Base-by-base conservation (phyloP, 2,888 invertebrate species). In the Palloptera scutellata region DNA sequence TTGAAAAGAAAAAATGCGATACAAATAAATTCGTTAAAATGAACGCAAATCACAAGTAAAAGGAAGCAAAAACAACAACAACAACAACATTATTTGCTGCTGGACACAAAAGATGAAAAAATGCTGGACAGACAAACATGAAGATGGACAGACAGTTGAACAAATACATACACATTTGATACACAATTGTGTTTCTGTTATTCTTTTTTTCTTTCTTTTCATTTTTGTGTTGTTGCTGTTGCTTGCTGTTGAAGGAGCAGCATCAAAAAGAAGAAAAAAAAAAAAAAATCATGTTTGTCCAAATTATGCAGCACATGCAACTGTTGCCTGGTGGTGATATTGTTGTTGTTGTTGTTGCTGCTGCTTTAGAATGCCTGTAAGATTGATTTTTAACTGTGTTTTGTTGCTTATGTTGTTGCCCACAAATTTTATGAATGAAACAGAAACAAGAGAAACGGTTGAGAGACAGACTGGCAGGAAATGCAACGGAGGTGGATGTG, bases 301-400 rank as follows among this genome's bases (percentile, higher is more conserved):
- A 73, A 73, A 73, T 73, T 73, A 72, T 72, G 73, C 73, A 73
- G 73, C 73, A 73, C 73, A 72, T 70, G 72, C 64, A 65, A 54
- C 60, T 43, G 45, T 63, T 20, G 45, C 55, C 48, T 48, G 55
- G 55, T 54, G 55, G 51, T 30, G 41, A 45, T 30, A n/a, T 17
- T 5, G 30, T 57, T 55, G 48, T 48, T 48, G 51, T 61, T 61
- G 51, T 51, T 42, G 13, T 11, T 42, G 43, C 17, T 55, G 63
- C 63, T 63, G 48, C 63, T 63, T 53, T 63, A 54, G 30, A 55
- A 48, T 54, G 55, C 55, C 48, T 48, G 48, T 48, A 48, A 15
- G 30, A 30, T 30, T 30, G 30, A 30, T 30, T 30, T 30, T 30
- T 30, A 30, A 30, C 30, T 30, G 30, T 48, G 51, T 48, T 17